Evolutionary conservation across 2,888 invertebrate species (phyloP), one percentile per base, ranked within the genome.

Genomic region (Trichogramma dendrolimi): DNA sequence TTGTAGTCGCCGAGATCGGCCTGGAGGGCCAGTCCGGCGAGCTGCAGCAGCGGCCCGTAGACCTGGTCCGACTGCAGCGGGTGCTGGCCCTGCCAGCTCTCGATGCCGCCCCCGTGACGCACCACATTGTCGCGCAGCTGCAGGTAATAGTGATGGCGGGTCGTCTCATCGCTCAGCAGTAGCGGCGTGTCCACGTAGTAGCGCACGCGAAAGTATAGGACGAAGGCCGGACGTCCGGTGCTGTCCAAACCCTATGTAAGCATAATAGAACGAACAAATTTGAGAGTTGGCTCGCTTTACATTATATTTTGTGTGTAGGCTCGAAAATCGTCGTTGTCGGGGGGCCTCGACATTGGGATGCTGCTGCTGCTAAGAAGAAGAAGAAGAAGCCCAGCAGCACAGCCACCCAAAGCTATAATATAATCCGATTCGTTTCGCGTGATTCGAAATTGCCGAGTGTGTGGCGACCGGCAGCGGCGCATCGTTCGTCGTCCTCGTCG

Each of bases 171-270:
- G 81, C 87, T 85, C 75, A 95, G 83, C 68, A 95, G 86, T 72
- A 93, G 85, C 66, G 94, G 92, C 77, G 92, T 92, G 82, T 95
- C 94, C 74, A 95, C 91, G 82, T 95, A 95, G 81, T 92, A 95
- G 81, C 95, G 93, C 74, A 96, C 92, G 70, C 93, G 88, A 79
- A 96, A 89, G 81, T 94, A 90, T 79, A 96, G 85, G 73, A 91
- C 91, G 75, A 96, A 84, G 66, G 94, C 87, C 64, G 95, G 94
- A 74, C 91, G 89, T 70, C 94, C 94, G 80, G 91, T 91, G 78
- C 90, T 89, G 83, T 94, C 93, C 81, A 94, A 83, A 71, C 94
- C 94, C 91, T 91, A 27, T 27, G 1, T 27, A 27, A 27, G 3
- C 27, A 27, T 27, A 81, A 14, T 80, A 82, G 76, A 51, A 70